A percentile compares a stretch with the other conserved stretches of the same genome.
phyloP scores from a whole-genome alignment of 2,113 vertebrate genomes.

The Heliornis fulica region DNA sequence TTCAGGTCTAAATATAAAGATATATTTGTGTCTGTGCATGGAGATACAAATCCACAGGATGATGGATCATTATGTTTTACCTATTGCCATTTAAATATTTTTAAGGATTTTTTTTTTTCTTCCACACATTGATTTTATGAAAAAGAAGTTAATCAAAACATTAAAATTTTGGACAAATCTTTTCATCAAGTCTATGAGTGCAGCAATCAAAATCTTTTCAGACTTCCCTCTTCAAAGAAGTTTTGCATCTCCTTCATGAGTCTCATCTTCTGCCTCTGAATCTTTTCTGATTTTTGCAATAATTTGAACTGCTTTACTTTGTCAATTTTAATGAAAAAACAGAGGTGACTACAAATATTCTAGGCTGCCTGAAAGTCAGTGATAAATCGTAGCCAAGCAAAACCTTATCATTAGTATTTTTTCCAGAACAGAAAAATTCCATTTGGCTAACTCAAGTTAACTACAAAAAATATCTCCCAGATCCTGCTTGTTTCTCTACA shows the following conservation, averaged over 20 bases:
- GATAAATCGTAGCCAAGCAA: neutral
- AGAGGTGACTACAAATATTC: neutral
- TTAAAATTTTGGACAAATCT: neutral
- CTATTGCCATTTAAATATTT: neutral
- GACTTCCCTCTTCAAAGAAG: neutral
- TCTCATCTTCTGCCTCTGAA: neutral
- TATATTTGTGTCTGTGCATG: neutral
- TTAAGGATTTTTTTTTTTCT: neutral
- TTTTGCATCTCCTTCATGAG: neutral
- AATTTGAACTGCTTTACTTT: neutral
- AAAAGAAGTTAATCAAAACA: neutral
- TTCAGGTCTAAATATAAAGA: neutral
- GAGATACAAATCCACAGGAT: neutral
- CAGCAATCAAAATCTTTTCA: neutral
- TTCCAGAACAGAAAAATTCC: neutral
- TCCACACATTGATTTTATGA: neutral
- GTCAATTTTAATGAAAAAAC: neutral
- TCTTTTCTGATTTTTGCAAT: neutral
- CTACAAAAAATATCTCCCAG: neutral
- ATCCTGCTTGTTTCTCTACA: neutral
- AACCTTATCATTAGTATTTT: neutral
- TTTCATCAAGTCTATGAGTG: neutral
- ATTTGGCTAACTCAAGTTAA: neutral
- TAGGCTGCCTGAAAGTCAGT: neutral
- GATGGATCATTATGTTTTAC: neutral